Percentiles rank a stretch among this genome's conserved stretches.
Evolutionary conservation across 2,113 vertebrate genomes (phyloP).

Genomic region (Centropus unirufus): DNA sequence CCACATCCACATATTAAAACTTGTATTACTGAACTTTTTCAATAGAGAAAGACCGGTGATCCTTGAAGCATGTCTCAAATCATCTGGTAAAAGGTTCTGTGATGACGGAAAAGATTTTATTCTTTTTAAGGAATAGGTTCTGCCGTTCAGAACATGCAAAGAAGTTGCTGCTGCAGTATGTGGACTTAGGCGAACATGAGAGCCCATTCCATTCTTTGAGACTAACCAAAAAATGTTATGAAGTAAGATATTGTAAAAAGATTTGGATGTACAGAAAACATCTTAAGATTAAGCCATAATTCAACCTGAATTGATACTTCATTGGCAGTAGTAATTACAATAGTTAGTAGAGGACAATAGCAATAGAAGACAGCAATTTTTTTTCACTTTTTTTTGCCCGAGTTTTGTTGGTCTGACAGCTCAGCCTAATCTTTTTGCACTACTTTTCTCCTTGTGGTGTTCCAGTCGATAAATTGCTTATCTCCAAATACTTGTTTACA

Average conservation of each 20-base stretch:
- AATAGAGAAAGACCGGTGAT: not conserved
- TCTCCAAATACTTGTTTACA: not conserved
- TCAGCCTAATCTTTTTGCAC: not conserved
- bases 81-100: not conserved
- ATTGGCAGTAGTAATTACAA: not conserved
- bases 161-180: not conserved
- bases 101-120: not conserved
- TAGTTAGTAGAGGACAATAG: not conserved
- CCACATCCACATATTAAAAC: not conserved
- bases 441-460: not conserved
- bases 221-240: not conserved
- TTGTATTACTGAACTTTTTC: not conserved
- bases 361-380: not conserved
- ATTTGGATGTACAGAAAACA: not conserved
- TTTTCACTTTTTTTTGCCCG: not conserved
- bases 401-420: not conserved
- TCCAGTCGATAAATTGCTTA: not conserved
- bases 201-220: not conserved
- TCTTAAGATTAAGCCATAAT: not conserved
- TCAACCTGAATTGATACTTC: not conserved
- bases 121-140: not conserved
- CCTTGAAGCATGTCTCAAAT: not conserved
- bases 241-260: not conserved
- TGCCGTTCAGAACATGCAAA: not conserved
- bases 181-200: not conserved